Percentiles rank a stretch among this genome's conserved stretches.
phyloP scores from a whole-genome alignment of 2,888 invertebrate genomes.

The Rutpela maculata region DNA sequence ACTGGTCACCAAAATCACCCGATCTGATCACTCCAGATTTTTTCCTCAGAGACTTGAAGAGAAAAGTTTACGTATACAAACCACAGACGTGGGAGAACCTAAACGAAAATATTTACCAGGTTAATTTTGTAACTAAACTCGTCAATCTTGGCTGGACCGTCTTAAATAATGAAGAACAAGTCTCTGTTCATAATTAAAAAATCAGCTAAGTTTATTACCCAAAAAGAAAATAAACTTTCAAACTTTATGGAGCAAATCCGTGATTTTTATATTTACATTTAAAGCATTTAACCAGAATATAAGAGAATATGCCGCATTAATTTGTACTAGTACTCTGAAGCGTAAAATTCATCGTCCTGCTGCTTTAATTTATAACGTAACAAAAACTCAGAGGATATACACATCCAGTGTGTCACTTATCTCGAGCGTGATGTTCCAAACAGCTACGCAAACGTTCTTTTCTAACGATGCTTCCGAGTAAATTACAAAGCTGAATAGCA shows the following conservation, averaged over 20 bases:
- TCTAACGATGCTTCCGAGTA: not conserved
- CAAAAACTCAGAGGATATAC: slow-evolving; percentile 31
- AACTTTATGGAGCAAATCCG: not conserved
- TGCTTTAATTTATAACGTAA: slow-evolving; percentile 33
- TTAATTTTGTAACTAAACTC: no score
- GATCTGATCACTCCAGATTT: no score
- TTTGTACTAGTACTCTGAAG: slow-evolving; percentile 21
- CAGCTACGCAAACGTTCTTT: slow-evolving; percentile 5
- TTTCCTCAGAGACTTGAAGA: no score
- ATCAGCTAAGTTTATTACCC: not conserved
- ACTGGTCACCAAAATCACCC: no score
- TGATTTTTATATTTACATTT: slow-evolving; percentile 9
- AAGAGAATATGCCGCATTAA: slow-evolving; percentile 28
- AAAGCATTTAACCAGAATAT: not conserved
- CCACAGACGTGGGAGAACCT: no score
- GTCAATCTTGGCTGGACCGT: no score
- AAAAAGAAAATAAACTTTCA: not conserved
- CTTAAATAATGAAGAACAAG: no score
- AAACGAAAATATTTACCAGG: no score
- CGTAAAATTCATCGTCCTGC: slow-evolving; percentile 33
- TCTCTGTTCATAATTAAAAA: not conserved
- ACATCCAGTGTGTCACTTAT: slow-evolving; percentile 17
- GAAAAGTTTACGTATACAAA: no score
- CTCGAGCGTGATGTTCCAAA: slow-evolving; percentile 13
- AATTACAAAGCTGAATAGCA: slow-evolving; percentile 7